Evolutionary conservation across 2,797 vertebrate species (phyloP).

Genomic region (Microtus agrestis): DNA sequence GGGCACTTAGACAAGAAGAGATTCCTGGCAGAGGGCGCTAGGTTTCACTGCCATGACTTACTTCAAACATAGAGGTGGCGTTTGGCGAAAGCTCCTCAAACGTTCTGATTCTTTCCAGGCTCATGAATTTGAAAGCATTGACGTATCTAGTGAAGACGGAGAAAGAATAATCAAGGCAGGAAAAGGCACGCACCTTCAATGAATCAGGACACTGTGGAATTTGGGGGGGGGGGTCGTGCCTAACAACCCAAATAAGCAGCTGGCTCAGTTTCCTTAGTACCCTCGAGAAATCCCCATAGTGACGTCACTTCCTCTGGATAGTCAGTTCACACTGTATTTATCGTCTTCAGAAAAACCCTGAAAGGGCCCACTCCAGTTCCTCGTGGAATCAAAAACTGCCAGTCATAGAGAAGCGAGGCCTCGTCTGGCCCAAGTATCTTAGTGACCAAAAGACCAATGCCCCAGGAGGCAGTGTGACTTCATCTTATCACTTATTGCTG

Average conservation of each 20-base stretch:
- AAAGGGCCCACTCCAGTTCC: background rate
- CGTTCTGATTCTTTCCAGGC: conserved; percentile 89
- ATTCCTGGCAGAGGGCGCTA: background rate
- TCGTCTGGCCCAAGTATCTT: background rate
- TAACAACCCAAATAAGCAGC: background rate
- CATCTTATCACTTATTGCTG: background rate
- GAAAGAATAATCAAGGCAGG: conserved; percentile 38
- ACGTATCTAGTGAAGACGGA: conserved; percentile 89
- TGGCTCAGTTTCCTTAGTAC: background rate
- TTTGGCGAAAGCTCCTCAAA: conserved; percentile 92
- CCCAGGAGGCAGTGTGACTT: background rate
- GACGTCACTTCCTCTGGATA: background rate
- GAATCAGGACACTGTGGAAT: background rate
- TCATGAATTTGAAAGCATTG: conserved; percentile 88
- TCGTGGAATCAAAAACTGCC: background rate
- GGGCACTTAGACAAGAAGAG: background rate
- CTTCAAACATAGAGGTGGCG: conserved; percentile 87
- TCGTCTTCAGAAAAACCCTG: background rate
- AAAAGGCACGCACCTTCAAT: background rate
- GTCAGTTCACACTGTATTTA: background rate
- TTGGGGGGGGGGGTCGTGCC: background rate
- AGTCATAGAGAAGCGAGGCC: background rate
- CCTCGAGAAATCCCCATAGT: background rate
- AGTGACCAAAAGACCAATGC: background rate
- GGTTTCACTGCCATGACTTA: conserved; percentile 81